Evolutionary conservation across 2,888 invertebrate genomes (phyloP), one percentile per base, ranked within the genome.

Genomic region (Caenorhabditis sp.): DNA sequence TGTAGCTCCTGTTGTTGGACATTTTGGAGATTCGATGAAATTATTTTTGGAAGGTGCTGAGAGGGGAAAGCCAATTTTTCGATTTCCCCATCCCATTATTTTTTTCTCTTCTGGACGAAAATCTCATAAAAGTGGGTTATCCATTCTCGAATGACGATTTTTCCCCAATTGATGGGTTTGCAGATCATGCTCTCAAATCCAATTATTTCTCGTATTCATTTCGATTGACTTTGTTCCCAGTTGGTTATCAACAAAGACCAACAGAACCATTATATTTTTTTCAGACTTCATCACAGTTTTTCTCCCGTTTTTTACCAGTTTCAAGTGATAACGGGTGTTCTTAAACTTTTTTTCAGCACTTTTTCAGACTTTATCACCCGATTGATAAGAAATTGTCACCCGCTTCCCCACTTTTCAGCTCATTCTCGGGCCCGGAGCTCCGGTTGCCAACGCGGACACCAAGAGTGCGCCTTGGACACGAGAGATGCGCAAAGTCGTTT

Each of bases 361-460:
- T 66, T 66, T 49, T 49, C 7, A 12, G 7, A 4, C 22, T 4
- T 51, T 68, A 54, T 68, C 38, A 49, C 41, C 19, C 26, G 12
- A n/a, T n/a, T 69, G 69, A 69, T 69, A 69, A 69, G 54, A 38
- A 54, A 41, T 24, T 19, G 12, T 66, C 49, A 19, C 31, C n/a
- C 26, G 10, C 2, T 49, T 26, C 26, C 22, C 5, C 10, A 1
- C 31, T 19, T 51, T 59, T 41, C 41, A 16, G 22, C 41, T 24
- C 38, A 35, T 35, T 59, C 5, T 38, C 38, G 12, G 38, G 6
- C 38, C 38, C 38, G 38, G 31, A 49, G 64, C 64, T 49, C 47
- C 64, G 64, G 44, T 64, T 12, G 38, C 22, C 63, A 22, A 24
- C 19, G n/a, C 16, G 49, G 35, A 24, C 8, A 69, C 24, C 12